Conservation (phyloP, 1,140 invertebrate species). For the Palaemon carinicauda region DNA sequence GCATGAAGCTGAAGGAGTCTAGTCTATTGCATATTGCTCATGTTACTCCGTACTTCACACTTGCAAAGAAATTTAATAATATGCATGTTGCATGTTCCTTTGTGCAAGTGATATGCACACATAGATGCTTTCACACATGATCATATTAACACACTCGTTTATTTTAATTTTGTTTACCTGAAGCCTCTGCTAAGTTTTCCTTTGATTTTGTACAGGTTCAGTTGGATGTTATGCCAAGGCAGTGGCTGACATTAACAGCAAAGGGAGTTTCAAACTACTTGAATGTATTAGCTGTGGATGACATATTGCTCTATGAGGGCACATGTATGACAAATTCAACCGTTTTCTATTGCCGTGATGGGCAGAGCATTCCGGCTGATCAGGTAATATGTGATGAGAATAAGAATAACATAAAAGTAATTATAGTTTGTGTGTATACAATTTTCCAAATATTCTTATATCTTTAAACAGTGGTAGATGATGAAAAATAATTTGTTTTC, state of each 20-base stretch:
- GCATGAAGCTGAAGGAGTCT: no score
- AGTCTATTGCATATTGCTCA: no score
- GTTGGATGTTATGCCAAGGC: neutral
- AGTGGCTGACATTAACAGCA: constrained; percentile 47
- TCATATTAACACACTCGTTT: no score
- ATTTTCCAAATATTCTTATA: neutral
- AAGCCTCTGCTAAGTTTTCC: no score
- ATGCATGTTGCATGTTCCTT: no score
- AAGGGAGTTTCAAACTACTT: constrained; percentile 7
- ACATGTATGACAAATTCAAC: constrained; percentile 9
- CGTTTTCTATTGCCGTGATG: constrained; percentile 32
- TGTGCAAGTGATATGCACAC: no score
- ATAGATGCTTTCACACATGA: no score
- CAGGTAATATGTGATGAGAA: constrained; percentile 7
- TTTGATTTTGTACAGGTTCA: constrained; percentile 9
- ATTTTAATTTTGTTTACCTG: no score
- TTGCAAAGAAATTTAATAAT: no score
- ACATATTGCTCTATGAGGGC: constrained; percentile 6
- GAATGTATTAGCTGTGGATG: constrained; percentile 49
- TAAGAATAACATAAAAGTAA: neutral
- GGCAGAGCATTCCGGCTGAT: constrained; percentile 14
- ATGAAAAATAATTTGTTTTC: no score
- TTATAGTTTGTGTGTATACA: neutral
- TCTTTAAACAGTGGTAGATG: no score
- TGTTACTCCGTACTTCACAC: no score